Evolutionary conservation across 2,797 vertebrate species (phyloP).

Genomic region (Danio jaintianensis): DNA sequence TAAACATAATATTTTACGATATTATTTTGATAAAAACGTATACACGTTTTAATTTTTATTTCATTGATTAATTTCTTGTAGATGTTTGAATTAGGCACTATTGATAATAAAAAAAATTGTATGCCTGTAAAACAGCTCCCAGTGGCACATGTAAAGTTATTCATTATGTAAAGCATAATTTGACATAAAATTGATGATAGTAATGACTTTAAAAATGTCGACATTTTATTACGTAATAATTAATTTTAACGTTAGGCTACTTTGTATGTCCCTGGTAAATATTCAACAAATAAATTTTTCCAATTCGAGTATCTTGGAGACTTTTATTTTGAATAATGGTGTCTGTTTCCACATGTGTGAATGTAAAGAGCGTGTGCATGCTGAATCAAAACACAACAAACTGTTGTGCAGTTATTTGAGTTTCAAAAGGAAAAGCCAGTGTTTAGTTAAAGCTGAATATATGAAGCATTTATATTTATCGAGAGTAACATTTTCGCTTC

Average conservation of each 20-base stretch:
- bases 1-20: too few relatives aligned
- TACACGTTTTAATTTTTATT: too few relatives aligned
- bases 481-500: background rate
- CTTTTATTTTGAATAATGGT: slow-evolving; percentile 38
- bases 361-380: background rate
- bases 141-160: too few relatives aligned
- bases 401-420: background rate
- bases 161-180: too few relatives aligned
- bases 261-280: background rate
- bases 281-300: background rate
- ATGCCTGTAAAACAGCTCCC: too few relatives aligned
- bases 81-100: too few relatives aligned
- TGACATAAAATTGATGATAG: too few relatives aligned
- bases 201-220: too few relatives aligned
- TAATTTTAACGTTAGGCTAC: background rate
- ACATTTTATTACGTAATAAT: background rate
- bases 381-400: slow-evolving; percentile 3
- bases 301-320: background rate
- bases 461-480: background rate
- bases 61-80: too few relatives aligned
- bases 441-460: background rate
- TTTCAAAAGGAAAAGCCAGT: background rate
- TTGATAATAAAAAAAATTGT: too few relatives aligned
- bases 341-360: slow-evolving; percentile 6
- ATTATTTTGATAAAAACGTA: too few relatives aligned